These are phyloP conservation scores for Nasua narica DNA, from an alignment of 2,797 vertebrate species.

Conservation along the genomic window DNA sequence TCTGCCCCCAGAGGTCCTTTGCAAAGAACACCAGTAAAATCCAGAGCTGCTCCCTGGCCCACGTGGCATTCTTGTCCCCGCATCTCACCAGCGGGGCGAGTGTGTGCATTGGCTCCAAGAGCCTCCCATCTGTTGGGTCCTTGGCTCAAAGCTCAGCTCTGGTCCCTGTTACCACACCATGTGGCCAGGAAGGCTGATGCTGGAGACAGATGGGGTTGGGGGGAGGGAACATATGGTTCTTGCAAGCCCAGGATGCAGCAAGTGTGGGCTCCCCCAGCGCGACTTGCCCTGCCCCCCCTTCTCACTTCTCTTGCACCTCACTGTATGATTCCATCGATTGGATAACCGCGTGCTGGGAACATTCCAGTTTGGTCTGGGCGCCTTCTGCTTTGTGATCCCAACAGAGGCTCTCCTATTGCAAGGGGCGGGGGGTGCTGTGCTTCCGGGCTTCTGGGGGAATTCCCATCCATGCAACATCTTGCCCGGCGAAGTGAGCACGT, in stretches of 20 bases:
- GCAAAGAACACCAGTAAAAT: background rate
- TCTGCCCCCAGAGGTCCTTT: background rate
- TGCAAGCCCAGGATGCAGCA: background rate
- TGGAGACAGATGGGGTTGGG: too few relatives aligned
- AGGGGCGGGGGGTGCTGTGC: accelerated
- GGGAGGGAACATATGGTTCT: background rate
- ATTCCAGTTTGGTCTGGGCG: too few relatives aligned
- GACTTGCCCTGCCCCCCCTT: too few relatives aligned
- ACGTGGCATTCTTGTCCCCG: background rate
- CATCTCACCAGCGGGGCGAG: too few relatives aligned
- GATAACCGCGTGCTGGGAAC: background rate
- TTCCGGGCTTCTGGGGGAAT: background rate
- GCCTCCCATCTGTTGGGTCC: background rate
- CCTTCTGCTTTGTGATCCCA: background rate
- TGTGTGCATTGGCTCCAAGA: background rate
- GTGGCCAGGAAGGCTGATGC: background rate
- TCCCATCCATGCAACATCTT: background rate
- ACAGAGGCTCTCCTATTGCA: background rate
- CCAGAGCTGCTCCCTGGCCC: background rate
- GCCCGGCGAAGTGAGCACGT: background rate
- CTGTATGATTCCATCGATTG: background rate
- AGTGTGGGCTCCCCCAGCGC: accelerated
- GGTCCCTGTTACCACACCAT: background rate
- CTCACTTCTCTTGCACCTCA: background rate
- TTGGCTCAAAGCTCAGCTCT: background rate